phyloP scores from a whole-genome alignment of 1,140 invertebrate species.

The Physella acuta region DNA sequence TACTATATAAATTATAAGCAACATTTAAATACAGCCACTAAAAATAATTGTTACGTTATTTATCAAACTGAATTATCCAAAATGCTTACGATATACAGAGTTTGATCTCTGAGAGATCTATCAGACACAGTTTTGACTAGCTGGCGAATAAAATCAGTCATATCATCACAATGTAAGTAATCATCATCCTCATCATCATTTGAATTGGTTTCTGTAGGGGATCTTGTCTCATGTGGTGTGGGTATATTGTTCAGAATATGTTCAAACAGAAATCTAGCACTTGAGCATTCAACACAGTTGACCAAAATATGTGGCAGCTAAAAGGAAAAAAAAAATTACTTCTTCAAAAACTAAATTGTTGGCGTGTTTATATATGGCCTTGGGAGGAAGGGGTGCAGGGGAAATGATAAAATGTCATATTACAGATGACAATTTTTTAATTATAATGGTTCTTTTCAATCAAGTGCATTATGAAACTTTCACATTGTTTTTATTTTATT shows the following conservation, averaged over 20 bases:
- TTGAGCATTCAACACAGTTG: constrained; percentile 82
- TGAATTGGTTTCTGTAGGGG: neutral
- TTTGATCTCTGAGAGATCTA: constrained; percentile 37
- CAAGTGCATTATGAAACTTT: too few relatives aligned
- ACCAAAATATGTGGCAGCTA: constrained; percentile 67
- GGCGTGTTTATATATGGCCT: too few relatives aligned
- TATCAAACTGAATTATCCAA: neutral
- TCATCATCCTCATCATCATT: constrained; percentile 33
- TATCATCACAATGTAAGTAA: constrained; percentile 72
- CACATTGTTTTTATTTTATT: too few relatives aligned
- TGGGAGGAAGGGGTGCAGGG: too few relatives aligned
- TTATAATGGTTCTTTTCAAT: too few relatives aligned
- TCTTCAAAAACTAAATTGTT: too few relatives aligned
- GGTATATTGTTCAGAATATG: constrained; percentile 70
- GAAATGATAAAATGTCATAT: too few relatives aligned
- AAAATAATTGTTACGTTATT: too few relatives aligned
- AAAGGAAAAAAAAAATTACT: constrained; percentile 21
- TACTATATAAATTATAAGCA: too few relatives aligned
- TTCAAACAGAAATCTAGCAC: constrained; percentile 75
- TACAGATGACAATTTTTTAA: too few relatives aligned
- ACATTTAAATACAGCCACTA: too few relatives aligned
- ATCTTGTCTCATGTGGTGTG: constrained; percentile 13
- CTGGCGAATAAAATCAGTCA: constrained; percentile 72
- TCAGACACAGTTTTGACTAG: constrained; percentile 55
- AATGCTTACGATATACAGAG: constrained; percentile 55